These are phyloP conservation scores for Colostygia pectinataria DNA, from an alignment of 2,888 invertebrate genomes.

Conservation along the genomic window DNA sequence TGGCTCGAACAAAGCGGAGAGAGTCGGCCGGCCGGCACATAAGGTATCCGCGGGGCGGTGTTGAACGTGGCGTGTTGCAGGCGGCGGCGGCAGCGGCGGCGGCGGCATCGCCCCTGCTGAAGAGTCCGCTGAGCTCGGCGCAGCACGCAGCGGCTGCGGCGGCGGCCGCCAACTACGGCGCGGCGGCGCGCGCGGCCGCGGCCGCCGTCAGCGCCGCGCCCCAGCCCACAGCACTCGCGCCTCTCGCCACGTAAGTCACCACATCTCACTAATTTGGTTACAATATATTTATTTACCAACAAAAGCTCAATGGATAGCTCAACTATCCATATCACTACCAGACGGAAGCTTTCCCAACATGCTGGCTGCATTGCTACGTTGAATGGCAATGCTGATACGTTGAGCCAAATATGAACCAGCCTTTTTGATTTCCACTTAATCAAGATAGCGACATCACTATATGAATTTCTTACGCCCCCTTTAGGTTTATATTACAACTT, in stretches of 20 bases:
- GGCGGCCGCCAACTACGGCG: conserved; percentile 93
- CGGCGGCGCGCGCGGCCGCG: conserved; percentile 91
- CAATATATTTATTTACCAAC: too few relatives aligned
- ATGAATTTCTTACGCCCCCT: too few relatives aligned
- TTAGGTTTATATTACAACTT: too few relatives aligned
- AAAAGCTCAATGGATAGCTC: too few relatives aligned
- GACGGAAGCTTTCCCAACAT: too few relatives aligned
- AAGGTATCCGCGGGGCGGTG: neutral
- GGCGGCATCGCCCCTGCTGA: conserved; percentile 90
- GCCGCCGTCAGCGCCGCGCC: conserved; percentile 87
- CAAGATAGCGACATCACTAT: too few relatives aligned
- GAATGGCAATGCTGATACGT: too few relatives aligned
- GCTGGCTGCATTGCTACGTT: too few relatives aligned
- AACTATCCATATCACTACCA: too few relatives aligned
- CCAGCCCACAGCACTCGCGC: conserved; percentile 81
- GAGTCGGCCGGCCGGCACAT: neutral
- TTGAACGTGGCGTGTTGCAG: conserved; percentile 43
- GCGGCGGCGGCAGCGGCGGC: conserved; percentile 87
- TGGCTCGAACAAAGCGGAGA: neutral
- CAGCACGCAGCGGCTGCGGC: conserved; percentile 95
- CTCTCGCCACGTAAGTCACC: conserved; percentile 62
- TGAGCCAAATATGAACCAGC: too few relatives aligned
- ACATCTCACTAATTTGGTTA: too few relatives aligned
- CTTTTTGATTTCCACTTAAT: too few relatives aligned
- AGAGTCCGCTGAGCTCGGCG: conserved; percentile 91